Base-by-base conservation (phyloP, 2,888 invertebrate genomes). In the Chloroclystis v-ata region DNA sequence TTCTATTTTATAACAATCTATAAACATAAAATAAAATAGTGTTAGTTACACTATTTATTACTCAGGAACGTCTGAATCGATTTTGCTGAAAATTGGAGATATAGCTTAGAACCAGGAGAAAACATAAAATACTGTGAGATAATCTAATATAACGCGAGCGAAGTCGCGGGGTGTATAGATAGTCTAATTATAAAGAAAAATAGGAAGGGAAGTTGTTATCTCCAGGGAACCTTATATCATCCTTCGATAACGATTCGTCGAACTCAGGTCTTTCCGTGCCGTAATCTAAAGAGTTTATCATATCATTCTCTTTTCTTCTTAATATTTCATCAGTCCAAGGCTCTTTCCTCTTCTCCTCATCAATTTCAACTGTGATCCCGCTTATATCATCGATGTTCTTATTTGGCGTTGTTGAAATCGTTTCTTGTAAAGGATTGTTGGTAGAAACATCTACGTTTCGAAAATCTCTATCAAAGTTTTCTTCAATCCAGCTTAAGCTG, bases 271-370 rank as follows among this genome's bases (percentile, higher is more conserved):
- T 72, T 8, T 75, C 77, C 1, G 71, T 75, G 1, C 66, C 76
- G 39, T 83, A 79, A 45, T 83, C 83, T 8, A 81, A 57, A 1
- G 78, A 79, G 56, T 78, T 78, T 1, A 80, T 49, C 6, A 81
- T 63, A 52, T 72, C 65, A 57, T 71, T 67, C 44, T 79, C 69
- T 43, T 81, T 81, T 12, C 65, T 68, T 6, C 59, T 44, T 55
- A 76, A 63, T 1, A 75, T 52, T 8, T 73, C 63, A 38, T 77
- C 67, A 4, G 57, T 29, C 28, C 54, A 57, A n/a, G 47, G 33
- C 25, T 48, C 48, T 7, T 48, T 58, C 13, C 41, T 57, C 32
- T 56, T 59, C 6, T 50, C 61, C n/a, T 53, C 49, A 16, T 46
- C 49, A 1, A 47, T 43, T 54, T 77, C 75, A 25, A 56, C 69